A percentile compares a stretch with the other conserved stretches of the same genome.
Conservation (phyloP, 2,888 invertebrate genomes). For the Metopia argyrocephala region DNA sequence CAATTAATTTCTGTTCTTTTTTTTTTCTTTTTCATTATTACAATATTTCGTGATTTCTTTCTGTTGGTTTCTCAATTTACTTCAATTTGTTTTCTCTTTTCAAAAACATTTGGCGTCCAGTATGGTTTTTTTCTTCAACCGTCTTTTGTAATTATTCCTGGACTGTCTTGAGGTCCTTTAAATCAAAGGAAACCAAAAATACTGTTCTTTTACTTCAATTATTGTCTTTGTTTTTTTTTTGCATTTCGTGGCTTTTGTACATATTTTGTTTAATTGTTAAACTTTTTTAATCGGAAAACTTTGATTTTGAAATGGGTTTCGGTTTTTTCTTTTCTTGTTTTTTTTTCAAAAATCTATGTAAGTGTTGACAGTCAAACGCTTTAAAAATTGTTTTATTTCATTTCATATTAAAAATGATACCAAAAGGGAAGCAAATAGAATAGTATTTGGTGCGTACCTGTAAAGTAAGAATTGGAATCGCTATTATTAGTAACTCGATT, state of each 20-base stretch:
- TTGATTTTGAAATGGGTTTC: constrained; percentile 52
- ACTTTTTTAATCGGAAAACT: constrained; percentile 65
- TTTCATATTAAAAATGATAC: no score
- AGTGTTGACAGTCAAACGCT: not conserved
- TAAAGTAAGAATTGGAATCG: no score
- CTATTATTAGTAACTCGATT: no score
- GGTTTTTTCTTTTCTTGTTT: constrained; percentile 31
- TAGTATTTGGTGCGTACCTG: no score
- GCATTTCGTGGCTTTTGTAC: constrained; percentile 31
- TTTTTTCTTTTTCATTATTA: constrained; percentile 3
- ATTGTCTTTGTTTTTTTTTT: constrained; percentile 17
- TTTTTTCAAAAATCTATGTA: constrained; percentile 16
- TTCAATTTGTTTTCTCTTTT: not conserved
- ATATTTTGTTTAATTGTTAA: constrained; percentile 64
- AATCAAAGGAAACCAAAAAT: constrained; percentile 1
- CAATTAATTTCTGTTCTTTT: constrained; percentile 66
- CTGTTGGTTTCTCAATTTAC: not conserved
- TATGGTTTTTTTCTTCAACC: constrained; percentile 22
- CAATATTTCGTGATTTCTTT: not conserved
- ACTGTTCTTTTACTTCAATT: constrained; percentile 24
- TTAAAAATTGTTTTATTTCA: no score
- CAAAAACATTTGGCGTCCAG: constrained; percentile 46
- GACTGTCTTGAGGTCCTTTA: constrained; percentile 22
- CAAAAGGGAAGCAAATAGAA: no score
- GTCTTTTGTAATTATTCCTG: constrained; percentile 8